Evolutionary conservation across 2,113 vertebrate genomes (phyloP).

Genomic region (Pantherophis guttatus): DNA sequence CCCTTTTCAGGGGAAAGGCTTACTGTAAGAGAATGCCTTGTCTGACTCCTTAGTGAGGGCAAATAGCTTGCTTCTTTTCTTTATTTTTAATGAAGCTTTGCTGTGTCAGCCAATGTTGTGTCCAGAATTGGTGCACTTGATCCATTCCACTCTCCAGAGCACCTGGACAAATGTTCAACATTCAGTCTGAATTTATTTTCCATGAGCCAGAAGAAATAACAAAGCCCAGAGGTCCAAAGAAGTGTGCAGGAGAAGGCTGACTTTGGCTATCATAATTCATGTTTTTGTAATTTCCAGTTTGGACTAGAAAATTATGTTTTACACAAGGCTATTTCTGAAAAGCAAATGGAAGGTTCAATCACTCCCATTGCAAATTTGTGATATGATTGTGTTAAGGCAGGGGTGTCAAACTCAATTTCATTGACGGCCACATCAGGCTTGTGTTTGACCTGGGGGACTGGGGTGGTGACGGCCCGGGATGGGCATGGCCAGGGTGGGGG

Average conservation of each 20-base stretch:
- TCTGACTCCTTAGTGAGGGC: no score
- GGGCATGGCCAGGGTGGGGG: no score
- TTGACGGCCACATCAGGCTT: no score
- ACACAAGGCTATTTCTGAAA: background rate
- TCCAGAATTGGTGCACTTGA: background rate
- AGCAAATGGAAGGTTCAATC: background rate
- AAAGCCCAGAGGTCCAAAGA: background rate
- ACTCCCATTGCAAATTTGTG: background rate
- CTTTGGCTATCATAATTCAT: background rate
- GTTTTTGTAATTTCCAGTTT: background rate
- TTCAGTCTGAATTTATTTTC: background rate
- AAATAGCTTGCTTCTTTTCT: background rate
- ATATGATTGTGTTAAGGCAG: background rate
- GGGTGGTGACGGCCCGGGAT: no score
- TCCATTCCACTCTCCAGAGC: background rate
- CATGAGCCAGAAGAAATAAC: background rate
- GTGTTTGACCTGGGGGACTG: no score
- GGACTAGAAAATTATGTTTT: background rate
- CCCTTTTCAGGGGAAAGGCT: background rate
- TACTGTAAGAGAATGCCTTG: background rate
- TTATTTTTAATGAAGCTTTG: background rate
- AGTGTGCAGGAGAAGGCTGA: background rate
- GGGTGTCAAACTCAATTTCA: no score
- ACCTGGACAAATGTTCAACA: background rate
- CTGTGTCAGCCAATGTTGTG: background rate